Conservation (phyloP, 2,797 vertebrate species). For the Microctenopoma stevenorrisi region DNA sequence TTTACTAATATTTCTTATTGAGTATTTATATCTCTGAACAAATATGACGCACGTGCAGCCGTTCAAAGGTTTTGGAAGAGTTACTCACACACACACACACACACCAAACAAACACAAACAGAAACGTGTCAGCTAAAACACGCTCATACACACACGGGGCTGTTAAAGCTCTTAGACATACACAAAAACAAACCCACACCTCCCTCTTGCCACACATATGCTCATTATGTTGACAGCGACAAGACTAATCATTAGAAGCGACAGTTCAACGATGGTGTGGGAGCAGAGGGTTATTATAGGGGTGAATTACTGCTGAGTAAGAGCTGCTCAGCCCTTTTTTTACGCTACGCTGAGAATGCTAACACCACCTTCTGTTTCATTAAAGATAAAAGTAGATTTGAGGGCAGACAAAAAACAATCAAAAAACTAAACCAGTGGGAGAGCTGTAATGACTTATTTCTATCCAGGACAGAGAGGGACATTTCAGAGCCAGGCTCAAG, state of each 20-base stretch:
- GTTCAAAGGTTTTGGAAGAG: too few relatives aligned
- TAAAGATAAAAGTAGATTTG: constrained; percentile 68
- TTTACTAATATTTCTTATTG: too few relatives aligned
- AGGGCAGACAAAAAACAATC: constrained; percentile 48
- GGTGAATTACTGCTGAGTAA: constrained; percentile 53
- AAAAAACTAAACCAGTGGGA: constrained; percentile 47
- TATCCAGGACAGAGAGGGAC: constrained; percentile 46
- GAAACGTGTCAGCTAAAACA: too few relatives aligned
- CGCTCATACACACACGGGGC: not conserved
- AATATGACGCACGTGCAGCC: too few relatives aligned
- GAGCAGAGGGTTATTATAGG: constrained; percentile 43
- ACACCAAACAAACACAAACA: too few relatives aligned
- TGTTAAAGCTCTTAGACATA: not conserved
- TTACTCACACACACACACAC: too few relatives aligned
- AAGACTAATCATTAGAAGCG: constrained; percentile 38
- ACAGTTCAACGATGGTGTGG: constrained; percentile 28
- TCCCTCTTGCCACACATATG: constrained; percentile 4
- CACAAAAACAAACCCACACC: constrained; percentile 7
- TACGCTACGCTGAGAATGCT: constrained; percentile 27
- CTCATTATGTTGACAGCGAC: constrained; percentile 39
- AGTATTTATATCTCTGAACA: too few relatives aligned
- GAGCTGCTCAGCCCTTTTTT: constrained; percentile 31
- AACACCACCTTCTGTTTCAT: constrained; percentile 46
- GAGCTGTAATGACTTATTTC: constrained; percentile 38
- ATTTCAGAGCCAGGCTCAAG: constrained; percentile 24